Evolutionary conservation across 2,888 invertebrate species (phyloP), one percentile per base, ranked within the genome.

Genomic region (Drosophila limbata): DNA sequence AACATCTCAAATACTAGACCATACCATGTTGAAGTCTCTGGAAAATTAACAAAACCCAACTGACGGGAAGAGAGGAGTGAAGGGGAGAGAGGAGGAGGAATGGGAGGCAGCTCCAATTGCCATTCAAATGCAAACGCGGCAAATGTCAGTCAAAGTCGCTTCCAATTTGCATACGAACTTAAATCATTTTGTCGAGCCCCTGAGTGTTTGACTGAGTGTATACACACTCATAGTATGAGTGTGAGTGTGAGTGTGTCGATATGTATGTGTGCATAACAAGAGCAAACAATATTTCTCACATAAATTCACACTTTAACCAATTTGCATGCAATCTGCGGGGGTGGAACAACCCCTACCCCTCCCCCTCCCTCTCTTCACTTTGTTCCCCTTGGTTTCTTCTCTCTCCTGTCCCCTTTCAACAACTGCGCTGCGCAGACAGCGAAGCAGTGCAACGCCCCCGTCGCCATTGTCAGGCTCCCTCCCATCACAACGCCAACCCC

Each of bases 221-320:
- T 53, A 55, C 52, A 55, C 52, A 33, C 35, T 55, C 31, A 28
- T 53, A 17, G 55, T 57, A 28, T 51, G 11, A 8, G 40, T 64
- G 40, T 48, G 47, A 35, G 52, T 44, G 57, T n/a, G 63, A 61
- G 44, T 52, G 44, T 52, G 48, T 60, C 47, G 40, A 66, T 64
- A 59, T 65, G 71, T 73, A 69, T 79, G 88, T 78, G 88, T 78
- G 80, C 81, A 84, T 76, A 90, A 89, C 89, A 91, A 90, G 88
- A 91, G 77, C 85, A 91, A 90, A 91, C 84, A 88, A 85, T 88
- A 91, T 92, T 92, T 92, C 91, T 90, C 92, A 92, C 91, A 92
- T 92, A 92, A 92, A 92, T 92, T 92, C 91, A 92, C 91, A 92
- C 92, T 92, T 90, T 82, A 83, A 81, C 81, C 84, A 83, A 91